These are phyloP conservation scores for Ophioninae sp. DNA, from an alignment of 2,888 invertebrate genomes.

Conservation along the genomic window DNA sequence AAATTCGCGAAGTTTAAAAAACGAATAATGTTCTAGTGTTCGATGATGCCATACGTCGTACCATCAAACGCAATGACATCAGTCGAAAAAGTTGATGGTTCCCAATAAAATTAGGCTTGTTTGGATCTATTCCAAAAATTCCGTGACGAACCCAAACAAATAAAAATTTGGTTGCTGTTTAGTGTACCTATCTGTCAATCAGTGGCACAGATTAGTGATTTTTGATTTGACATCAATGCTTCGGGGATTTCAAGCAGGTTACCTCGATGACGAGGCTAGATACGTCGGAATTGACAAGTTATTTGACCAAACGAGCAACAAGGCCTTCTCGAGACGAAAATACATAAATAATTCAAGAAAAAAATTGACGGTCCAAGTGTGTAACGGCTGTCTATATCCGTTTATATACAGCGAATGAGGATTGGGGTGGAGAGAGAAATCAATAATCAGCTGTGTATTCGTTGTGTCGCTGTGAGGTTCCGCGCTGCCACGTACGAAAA, in stretches of 20 bases:
- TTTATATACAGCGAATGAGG: background rate
- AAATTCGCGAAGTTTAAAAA: too few relatives aligned
- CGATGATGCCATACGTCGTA: too few relatives aligned
- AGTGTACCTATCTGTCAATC: background rate
- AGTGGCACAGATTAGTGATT: background rate
- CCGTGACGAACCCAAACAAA: background rate
- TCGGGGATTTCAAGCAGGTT: background rate
- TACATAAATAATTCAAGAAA: constrained; percentile 15
- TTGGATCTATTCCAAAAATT: too few relatives aligned
- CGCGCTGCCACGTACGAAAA: constrained; percentile 20
- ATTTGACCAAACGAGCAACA: background rate
- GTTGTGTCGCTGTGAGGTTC: constrained; percentile 22
- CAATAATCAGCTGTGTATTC: constrained; percentile 48
- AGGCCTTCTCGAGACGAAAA: background rate
- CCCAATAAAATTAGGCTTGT: too few relatives aligned
- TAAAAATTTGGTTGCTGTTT: background rate
- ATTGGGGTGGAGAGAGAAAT: constrained; percentile 26
- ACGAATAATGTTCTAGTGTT: too few relatives aligned
- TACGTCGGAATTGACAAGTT: constrained; percentile 10
- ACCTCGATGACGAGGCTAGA: background rate
- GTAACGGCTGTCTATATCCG: constrained; percentile 4
- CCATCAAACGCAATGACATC: too few relatives aligned
- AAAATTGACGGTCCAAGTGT: constrained; percentile 21
- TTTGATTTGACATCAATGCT: background rate
- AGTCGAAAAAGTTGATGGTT: too few relatives aligned